Evolutionary conservation across 2,113 vertebrate genomes (phyloP).

Genomic region (Ictalurus punctatus): DNA sequence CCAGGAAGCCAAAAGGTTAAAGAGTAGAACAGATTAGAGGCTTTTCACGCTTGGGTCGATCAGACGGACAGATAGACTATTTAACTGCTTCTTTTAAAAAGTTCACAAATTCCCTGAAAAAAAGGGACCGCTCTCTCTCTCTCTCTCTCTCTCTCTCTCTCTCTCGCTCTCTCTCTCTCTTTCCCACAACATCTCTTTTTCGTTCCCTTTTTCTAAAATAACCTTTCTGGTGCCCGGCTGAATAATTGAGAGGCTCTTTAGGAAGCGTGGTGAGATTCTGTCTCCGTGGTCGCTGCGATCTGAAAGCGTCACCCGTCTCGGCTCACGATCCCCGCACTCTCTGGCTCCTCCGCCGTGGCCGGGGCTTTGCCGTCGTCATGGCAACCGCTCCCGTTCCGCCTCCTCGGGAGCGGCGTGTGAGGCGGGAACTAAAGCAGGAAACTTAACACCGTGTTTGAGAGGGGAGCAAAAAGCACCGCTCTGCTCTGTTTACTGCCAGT

Average conservation of each 20-base stretch:
- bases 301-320: conserved; percentile 26
- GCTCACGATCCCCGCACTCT: background rate
- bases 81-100: background rate
- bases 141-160: conserved; percentile 19
- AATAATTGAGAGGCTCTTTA: conserved; percentile 57
- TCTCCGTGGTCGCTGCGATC: conserved; percentile 37
- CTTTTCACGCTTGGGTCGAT: background rate
- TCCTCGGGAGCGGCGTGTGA: conserved; percentile 61
- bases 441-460: conserved; percentile 65
- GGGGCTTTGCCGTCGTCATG: conserved; percentile 68
- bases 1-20: background rate
- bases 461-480: conserved; percentile 4
- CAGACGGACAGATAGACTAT: background rate
- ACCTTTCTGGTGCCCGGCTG: conserved; percentile 25
- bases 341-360: conserved; percentile 56
- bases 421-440: conserved; percentile 65
- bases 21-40: background rate
- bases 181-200: conserved; percentile 52
- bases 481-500: conserved; percentile 47
- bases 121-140: conserved; percentile 1
- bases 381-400: conserved; percentile 71
- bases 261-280: conserved; percentile 38
- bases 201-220: conserved; percentile 51
- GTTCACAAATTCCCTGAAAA: background rate
- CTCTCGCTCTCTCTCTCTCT: conserved; percentile 25